These are phyloP conservation scores for Torymus tubicola DNA, from an alignment of 2,888 invertebrate genomes.

Conservation along the genomic window DNA sequence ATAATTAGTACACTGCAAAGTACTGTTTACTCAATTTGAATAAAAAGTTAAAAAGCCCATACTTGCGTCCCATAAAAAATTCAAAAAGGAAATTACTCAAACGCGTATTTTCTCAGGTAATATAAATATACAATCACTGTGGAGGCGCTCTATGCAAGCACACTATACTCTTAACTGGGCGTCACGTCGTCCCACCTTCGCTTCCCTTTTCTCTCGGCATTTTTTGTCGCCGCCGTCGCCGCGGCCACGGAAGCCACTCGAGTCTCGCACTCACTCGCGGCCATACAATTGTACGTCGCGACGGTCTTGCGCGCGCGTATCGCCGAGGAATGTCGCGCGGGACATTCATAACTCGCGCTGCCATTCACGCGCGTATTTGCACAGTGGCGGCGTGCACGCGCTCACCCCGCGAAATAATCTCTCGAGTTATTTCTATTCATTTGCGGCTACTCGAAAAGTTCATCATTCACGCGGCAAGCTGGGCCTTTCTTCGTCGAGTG, in stretches of 20 bases:
- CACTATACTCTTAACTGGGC: too few relatives aligned
- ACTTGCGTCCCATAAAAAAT: too few relatives aligned
- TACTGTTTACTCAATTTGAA: too few relatives aligned
- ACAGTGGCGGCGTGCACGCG: neutral
- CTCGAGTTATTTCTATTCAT: constrained; percentile 13
- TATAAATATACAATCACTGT: neutral
- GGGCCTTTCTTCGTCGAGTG: constrained; percentile 19
- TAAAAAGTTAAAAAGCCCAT: too few relatives aligned
- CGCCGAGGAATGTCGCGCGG: neutral
- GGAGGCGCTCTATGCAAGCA: neutral
- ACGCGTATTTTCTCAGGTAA: too few relatives aligned
- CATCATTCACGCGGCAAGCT: neutral
- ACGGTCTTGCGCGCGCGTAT: neutral
- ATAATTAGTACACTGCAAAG: too few relatives aligned
- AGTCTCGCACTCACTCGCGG: neutral
- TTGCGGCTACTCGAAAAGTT: constrained; percentile 16
- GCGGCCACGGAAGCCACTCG: neutral
- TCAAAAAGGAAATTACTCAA: neutral
- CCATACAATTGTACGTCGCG: constrained; percentile 23
- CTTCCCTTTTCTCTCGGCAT: neutral
- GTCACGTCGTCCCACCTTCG: constrained; percentile 1
- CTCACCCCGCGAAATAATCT: constrained; percentile 7
- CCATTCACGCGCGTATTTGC: constrained; percentile 12
- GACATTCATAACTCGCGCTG: constrained; percentile 23
- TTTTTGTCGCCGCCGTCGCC: neutral